Conservation (phyloP, 2,888 invertebrate genomes). For the Meteorus cinctellus region DNA sequence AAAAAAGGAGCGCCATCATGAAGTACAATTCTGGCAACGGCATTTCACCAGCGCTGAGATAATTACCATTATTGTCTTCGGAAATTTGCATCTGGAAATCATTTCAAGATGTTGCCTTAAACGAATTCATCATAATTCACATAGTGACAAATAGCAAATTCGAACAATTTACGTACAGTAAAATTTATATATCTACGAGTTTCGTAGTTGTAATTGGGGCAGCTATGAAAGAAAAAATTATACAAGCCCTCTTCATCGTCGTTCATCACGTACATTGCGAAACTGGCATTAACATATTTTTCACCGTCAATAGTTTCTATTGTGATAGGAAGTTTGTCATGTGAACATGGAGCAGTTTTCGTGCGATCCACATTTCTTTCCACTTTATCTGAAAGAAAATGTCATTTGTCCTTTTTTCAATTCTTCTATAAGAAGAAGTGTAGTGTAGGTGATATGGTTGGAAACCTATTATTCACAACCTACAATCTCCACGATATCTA, state of each 20-base stretch:
- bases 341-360: constrained; percentile 55
- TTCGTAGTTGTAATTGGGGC: constrained; percentile 80
- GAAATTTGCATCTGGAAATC: constrained; percentile 84
- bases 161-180: constrained; percentile 76
- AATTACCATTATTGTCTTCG: constrained; percentile 90
- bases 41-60: constrained; percentile 96
- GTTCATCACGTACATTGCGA: constrained; percentile 84
- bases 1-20: constrained; percentile 92
- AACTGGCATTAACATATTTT: constrained; percentile 80
- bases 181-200: constrained; percentile 79
- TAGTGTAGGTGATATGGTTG: no score
- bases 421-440: no score
- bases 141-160: constrained; percentile 16
- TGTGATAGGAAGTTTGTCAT: constrained; percentile 76
- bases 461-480: no score
- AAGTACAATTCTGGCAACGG: constrained; percentile 94
- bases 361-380: not conserved
- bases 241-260: constrained; percentile 92
- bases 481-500: no score
- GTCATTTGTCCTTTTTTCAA: no score
- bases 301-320: constrained; percentile 75
- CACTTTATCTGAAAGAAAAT: not conserved
- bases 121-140: not conserved
- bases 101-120: constrained; percentile 30
- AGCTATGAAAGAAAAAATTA: constrained; percentile 96